Base-by-base conservation (phyloP, 2,797 vertebrate species). In the Mustela erminea region DNA sequence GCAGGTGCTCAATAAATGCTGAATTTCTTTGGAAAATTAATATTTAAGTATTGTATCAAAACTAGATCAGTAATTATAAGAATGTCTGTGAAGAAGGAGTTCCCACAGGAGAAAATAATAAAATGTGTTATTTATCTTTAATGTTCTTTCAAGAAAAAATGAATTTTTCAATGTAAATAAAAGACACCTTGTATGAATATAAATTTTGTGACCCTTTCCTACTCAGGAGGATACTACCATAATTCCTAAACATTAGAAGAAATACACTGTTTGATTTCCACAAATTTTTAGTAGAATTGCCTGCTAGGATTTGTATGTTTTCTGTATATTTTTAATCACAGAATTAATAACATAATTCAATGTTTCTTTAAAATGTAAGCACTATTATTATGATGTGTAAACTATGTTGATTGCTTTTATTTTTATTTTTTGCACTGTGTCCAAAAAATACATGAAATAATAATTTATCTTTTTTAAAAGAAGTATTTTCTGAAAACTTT, bases 91-190 rank as follows among this genome's bases (percentile, higher is more conserved):
- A 7, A 75, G 60, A 96, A 60, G 12, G 32, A 72, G 86, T 52
- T 77, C 25, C 46, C 86, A 86, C 58, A 83, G 35, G 8, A 25
- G 38, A 92, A 14, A 89, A 78, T 18, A 3, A 88, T 46, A 75
- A 86, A 90, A 91, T 74, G n/a, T 88, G 25, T 17, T n/a, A 62
- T 77, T 92, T 87, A 25, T 58, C 2, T 70, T 90, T 17, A 75
- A 2, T 46, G n/a, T 80, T 87, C 6, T 77, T 87, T 83, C 29
- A 43, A 87, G 64, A 90, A 70, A 85, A 95, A 87, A 64, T 54
- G 8, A 74, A 85, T 88, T 86, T 86, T 89, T 74, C 32, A 88
- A 66, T 15, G 89, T 68, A 96, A 93, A 46, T 82, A 29, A 88
- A 92, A 92, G 27, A 64, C 4, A 78, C 29, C 13, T 52, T 89